Evolutionary conservation across 2,113 vertebrate genomes (phyloP).

Genomic region (Carollia perspicillata): DNA sequence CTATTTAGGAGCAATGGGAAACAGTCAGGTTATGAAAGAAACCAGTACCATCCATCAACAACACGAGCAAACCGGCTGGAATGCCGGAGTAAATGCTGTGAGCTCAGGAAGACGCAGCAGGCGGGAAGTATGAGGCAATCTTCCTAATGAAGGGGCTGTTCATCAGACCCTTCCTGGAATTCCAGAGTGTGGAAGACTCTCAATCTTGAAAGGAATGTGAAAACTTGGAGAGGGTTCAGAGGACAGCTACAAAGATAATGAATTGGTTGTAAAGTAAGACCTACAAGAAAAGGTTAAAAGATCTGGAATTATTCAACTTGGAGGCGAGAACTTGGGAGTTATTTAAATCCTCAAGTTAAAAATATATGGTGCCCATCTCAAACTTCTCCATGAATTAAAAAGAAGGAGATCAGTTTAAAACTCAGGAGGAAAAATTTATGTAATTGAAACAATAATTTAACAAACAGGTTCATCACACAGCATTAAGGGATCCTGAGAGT

Average conservation of each 20-base stretch:
- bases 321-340: conserved; percentile 55
- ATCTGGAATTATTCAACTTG: conserved; percentile 71
- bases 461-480: conserved; percentile 52
- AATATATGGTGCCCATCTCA: conserved; percentile 51
- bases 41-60: too few species aligned
- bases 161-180: conserved; percentile 50
- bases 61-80: not conserved
- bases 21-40: not conserved
- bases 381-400: conserved; percentile 60
- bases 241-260: conserved; percentile 73
- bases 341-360: conserved; percentile 63
- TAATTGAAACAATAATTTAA: conserved; percentile 62
- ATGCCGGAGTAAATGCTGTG: not conserved
- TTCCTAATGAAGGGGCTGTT: not conserved
- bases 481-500: conserved; percentile 23
- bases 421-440: conserved; percentile 43
- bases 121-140: conserved; percentile 41
- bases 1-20: not conserved
- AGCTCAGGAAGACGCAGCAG: not conserved
- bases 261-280: conserved; percentile 74
- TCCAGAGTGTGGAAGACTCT: conserved; percentile 32
- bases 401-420: conserved; percentile 44
- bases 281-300: conserved; percentile 76
- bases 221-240: conserved; percentile 65
- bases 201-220: conserved; percentile 65